Base-by-base conservation (phyloP, 2,888 invertebrate species). In the Parelbella ahira region DNA sequence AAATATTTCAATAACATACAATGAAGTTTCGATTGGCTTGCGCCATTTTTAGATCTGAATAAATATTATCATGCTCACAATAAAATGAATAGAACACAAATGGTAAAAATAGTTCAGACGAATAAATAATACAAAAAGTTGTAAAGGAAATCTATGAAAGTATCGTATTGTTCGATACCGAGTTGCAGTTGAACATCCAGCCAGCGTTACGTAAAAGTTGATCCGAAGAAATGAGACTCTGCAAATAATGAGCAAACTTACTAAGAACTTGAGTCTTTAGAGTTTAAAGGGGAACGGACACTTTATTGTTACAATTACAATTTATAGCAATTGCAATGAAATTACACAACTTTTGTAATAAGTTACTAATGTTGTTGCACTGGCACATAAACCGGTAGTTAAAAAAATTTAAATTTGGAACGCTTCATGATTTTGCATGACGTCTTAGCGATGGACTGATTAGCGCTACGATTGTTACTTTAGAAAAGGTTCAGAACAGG, bases 201-300 rank as follows among this genome's bases (percentile, higher is more conserved):
- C 11, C 18, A 25, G 25, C 10, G 7, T 42, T 42, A 34, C 23
- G 23, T 32, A 39, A 32, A 32, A 32, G 21, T 25, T 41, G 19
- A 21, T 21, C 27, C 20, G n/a, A 41, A 41, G 33, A 34, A 41
- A 41, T 41, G 21, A 27, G 21, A 27, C 15, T 21, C 23, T 4
- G 12, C 32, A 33, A 41, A 41, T 41, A 33, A 41, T 33, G 20
- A 33, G 27, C 33, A 33, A 41, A 41, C 33, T 41, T 41, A n/a
- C 13, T 20, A 20, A 13, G 33, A 29, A 37, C 15, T 37, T 23
- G 15, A 27, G 13, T 34, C 18, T 20, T 20, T 30, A 6, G 15
- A 3, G 20, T 41, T 30, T 21, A 33, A 28, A 34, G 41, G 9
- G 12, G 39, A 20, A 34, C 9, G 19, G 27, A 41, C 27, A 39